Evolutionary conservation across 2,888 invertebrate species (phyloP), one percentile per base, ranked within the genome.

Genomic region (Ennomos fuscantarius): DNA sequence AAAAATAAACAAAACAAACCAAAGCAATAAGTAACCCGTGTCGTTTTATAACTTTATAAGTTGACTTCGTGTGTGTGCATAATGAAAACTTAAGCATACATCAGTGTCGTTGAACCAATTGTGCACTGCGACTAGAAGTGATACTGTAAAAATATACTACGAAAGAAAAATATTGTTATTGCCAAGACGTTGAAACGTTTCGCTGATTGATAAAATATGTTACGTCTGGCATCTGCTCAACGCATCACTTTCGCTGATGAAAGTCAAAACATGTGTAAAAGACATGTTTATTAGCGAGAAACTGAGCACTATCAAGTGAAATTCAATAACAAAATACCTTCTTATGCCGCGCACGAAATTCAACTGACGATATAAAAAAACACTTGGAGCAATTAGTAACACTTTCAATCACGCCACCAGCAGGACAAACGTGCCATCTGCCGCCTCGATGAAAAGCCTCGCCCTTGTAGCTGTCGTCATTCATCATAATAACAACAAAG

Each of bases 161-260:
- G 76, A 81, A 81, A 77, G 81, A 78, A 80, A 84, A 86, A 84
- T 84, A 87, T 82, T 82, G 78, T 83, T 81, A 82, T 78, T 78
- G 77, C 68, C 53, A 46, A 70, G 66, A 69, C 68, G 75, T 77
- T 81, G 76, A 75, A 74, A 76, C 75, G 74, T 79, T 74, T 73
- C 71, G 73, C 73, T 81, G 87, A 87, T 87, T 85, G 84, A 86
- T 78, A 82, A 76, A 82, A 84, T 73, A 76, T 71, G 75, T 73
- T 77, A 75, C 73, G 77, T 77, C 76, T 78, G 79, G 73, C 76
- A 76, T 81, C 80, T 82, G 86, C 66, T 78, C 72, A 75, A 78
- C 72, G 65, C 82, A 85, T 83, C 78, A 79, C 82, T 84, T 82
- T 82, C 76, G 76, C 78, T 74, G 77, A 86, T 82, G 83, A 87